Base-by-base conservation (phyloP, 2,888 invertebrate species). In the Synergus umbraculus region DNA sequence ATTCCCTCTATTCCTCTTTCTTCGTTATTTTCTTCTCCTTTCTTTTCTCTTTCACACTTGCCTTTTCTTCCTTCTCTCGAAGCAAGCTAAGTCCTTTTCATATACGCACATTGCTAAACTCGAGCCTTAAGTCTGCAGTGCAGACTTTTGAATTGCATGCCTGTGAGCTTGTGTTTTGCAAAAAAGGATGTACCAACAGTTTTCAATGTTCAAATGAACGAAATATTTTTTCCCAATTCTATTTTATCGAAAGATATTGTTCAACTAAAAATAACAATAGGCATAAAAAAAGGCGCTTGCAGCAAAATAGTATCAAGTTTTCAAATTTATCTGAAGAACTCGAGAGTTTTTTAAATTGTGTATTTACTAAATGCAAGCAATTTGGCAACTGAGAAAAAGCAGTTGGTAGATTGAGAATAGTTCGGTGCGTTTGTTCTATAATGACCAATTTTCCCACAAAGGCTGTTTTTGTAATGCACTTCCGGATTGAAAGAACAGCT, bases 1-100 rank as follows among this genome's bases (percentile, higher is more conserved):
- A 63, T 64, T 76, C 65, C 49, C 49, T 54, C 10, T 49, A 54
- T 49, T 77, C 63, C 77, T 43, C 60, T 46, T 44, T 54, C 63
- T 29, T 64, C 63, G 41, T 76, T 9, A 66, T 46, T 67, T 13
- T 67, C 58, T 49, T 78, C 76, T 49, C 43, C 58, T 60, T 79
- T 69, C 58, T 65, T 44, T 41, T 64, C 46, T 18, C 49, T 78
- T 54, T 81, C 66, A 60, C 73, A 76, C 64, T 64, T 64, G 60
- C 22, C 18, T 78, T 76, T 54, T 66, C 37, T 49, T 76, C 64
- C 63, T 78, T 78, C 67, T 41, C 18, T 76, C 77, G 66, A 4
- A 65, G 46, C 65, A 82, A 84, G 82, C 67, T 54, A 65, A 79
- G 81, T 82, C 82, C 82, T 83, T 77, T 79, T 79, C 69, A 79